phyloP scores from a whole-genome alignment of 1,140 invertebrate genomes.

The Temnothorax longispinosus region DNA sequence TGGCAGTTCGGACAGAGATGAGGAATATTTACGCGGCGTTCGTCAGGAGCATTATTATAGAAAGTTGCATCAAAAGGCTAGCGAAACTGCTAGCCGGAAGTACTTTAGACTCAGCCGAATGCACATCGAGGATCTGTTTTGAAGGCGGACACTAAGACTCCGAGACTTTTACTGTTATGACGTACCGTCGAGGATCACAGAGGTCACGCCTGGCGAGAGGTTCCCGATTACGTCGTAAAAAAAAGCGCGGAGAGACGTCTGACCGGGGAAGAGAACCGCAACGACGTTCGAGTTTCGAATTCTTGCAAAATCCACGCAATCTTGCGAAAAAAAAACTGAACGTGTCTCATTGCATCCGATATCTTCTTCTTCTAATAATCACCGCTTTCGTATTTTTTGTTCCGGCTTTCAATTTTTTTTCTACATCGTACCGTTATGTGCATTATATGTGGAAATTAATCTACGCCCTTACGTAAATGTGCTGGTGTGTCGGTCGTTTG shows the following conservation, averaged over 20 bases:
- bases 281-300: not conserved
- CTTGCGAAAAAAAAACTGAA: not conserved
- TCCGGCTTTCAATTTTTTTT: not conserved
- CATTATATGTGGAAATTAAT: not conserved
- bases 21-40: not conserved
- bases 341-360: not conserved
- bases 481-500: not conserved
- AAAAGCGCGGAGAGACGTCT: not conserved
- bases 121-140: not conserved
- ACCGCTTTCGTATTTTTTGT: not conserved
- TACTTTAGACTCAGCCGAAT: conserved; percentile 23
- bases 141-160: not conserved
- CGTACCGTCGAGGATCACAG: conserved; percentile 1
- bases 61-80: conserved; percentile 22
- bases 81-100: conserved; percentile 26
- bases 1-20: not conserved
- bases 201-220: conserved; percentile 22
- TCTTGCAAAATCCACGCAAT: not conserved
- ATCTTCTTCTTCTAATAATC: not conserved
- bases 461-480: not conserved
- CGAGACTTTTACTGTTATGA: conserved; percentile 36
- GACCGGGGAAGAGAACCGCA: not conserved
- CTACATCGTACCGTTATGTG: not conserved
- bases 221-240: conserved; percentile 25
- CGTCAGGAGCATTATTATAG: not conserved